Conservation (phyloP, 2,797 vertebrate genomes). For the Leuciscus waleckii region DNA sequence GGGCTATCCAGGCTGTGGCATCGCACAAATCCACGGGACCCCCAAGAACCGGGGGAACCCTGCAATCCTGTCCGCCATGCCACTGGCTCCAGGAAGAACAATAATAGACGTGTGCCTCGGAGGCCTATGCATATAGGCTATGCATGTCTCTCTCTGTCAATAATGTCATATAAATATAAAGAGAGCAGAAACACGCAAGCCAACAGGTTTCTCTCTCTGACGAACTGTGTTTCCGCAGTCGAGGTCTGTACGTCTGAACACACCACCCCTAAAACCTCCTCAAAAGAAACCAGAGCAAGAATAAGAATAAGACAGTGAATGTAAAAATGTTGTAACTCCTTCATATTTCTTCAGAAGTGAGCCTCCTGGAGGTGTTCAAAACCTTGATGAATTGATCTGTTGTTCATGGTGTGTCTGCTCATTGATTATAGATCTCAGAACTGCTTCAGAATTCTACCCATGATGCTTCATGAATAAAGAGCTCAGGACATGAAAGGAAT, state of each 20-base stretch:
- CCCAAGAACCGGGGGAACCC: background rate
- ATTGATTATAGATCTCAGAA: conserved; percentile 31
- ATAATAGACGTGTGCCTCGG: background rate
- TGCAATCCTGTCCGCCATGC: background rate
- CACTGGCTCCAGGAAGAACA: background rate
- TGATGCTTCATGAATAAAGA: conserved; percentile 34
- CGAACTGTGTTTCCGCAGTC: background rate
- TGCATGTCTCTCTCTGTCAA: background rate
- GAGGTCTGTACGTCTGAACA: background rate
- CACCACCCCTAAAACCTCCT: background rate
- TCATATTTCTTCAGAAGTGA: background rate
- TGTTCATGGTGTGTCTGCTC: conserved; percentile 13
- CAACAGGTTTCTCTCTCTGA: background rate
- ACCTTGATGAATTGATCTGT: conserved; percentile 3
- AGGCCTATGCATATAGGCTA: background rate
- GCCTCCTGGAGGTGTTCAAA: background rate
- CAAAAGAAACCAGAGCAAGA: background rate
- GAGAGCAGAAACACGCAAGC: background rate
- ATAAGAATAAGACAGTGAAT: background rate
- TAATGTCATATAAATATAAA: background rate
- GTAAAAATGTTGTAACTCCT: conserved; percentile 1
- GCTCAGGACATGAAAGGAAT: conserved; percentile 27
- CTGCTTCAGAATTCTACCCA: conserved; percentile 38
- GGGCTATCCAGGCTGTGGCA: background rate
- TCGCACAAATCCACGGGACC: background rate